These are phyloP conservation scores for Rhagium mordax DNA, from an alignment of 2,888 invertebrate genomes.

Conservation along the genomic window DNA sequence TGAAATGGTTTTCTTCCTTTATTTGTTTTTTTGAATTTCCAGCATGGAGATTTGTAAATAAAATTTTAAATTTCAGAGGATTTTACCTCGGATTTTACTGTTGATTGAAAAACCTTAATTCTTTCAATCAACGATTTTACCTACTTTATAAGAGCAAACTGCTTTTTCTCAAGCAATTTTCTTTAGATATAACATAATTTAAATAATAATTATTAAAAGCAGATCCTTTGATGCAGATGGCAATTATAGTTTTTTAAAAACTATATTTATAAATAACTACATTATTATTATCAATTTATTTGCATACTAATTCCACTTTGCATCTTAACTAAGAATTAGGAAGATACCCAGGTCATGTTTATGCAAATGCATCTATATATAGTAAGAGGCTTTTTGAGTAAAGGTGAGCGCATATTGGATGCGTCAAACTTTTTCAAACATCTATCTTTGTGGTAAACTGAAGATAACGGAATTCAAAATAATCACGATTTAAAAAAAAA, in stretches of 20 bases:
- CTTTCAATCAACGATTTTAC: too few species aligned
- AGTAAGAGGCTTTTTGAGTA: not conserved
- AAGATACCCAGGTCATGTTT: conserved; percentile 19
- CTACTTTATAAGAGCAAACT: too few species aligned
- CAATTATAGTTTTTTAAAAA: not conserved
- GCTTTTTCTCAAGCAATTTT: not conserved
- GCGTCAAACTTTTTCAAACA: too few species aligned
- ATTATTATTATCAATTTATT: conserved; percentile 9
- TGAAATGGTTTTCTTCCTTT: too few species aligned
- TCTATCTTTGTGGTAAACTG: too few species aligned
- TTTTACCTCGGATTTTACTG: too few species aligned
- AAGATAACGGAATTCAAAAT: too few species aligned
- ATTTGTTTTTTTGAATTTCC: too few species aligned
- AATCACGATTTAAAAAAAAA: too few species aligned
- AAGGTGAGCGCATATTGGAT: not conserved
- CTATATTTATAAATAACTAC: not conserved
- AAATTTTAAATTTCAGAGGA: too few species aligned
- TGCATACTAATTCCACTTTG: not conserved
- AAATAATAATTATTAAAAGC: not conserved
- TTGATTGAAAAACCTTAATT: too few species aligned
- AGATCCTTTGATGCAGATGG: not conserved
- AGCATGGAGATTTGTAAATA: too few species aligned
- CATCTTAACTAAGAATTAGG: conserved; percentile 8
- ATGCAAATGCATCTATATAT: conserved; percentile 4
- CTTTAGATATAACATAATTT: not conserved